Conservation (phyloP, 2,797 vertebrate species). For the Catamblyrhynchus diadema region DNA sequence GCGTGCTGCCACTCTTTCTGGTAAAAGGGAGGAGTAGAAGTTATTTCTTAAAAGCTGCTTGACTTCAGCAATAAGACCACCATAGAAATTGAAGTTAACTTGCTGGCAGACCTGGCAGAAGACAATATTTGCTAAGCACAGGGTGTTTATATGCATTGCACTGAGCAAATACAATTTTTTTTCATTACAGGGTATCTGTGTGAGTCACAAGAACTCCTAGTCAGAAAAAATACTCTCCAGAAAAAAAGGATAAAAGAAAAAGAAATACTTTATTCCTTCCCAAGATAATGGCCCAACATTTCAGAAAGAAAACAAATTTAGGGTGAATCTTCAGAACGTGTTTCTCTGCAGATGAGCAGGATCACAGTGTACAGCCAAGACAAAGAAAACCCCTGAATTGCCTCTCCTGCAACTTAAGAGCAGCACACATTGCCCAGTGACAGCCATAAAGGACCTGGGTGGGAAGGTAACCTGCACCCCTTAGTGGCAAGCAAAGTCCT, state of each 20-base stretch:
- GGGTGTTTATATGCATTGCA: background rate
- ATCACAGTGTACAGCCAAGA: background rate
- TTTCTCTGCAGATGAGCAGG: background rate
- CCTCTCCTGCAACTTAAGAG: background rate
- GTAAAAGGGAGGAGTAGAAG: background rate
- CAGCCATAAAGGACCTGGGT: background rate
- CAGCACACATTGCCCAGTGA: background rate
- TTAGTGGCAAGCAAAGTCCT: background rate
- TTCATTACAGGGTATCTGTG: background rate
- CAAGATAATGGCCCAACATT: background rate
- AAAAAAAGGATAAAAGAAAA: background rate
- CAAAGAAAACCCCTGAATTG: background rate
- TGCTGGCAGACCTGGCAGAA: background rate
- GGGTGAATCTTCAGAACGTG: background rate
- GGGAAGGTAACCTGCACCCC: background rate
- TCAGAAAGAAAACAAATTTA: background rate
- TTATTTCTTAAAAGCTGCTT: background rate
- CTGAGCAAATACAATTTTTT: background rate
- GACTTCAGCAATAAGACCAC: background rate
- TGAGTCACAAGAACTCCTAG: background rate
- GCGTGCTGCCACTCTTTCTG: background rate
- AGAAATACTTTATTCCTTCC: background rate
- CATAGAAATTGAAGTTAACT: background rate
- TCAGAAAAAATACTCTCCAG: background rate
- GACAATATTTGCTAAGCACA: background rate